Conservation (phyloP, 2,888 invertebrate genomes). For the Eretmocerus hayati region DNA sequence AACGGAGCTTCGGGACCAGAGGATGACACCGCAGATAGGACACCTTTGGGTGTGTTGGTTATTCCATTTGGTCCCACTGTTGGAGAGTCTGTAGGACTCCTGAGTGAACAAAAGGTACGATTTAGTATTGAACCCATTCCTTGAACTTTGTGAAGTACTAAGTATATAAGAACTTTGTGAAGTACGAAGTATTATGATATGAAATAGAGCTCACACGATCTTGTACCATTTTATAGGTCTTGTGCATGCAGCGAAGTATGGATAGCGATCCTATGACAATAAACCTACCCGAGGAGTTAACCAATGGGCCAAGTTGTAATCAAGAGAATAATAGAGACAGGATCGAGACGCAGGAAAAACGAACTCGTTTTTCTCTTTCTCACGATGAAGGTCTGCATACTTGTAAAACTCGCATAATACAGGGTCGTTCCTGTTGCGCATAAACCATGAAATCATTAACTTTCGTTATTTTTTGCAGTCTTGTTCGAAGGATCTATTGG, state of each 20-base stretch:
- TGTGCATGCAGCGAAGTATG: slow-evolving; percentile 38
- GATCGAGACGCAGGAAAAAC: slow-evolving; percentile 44
- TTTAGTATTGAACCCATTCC: no score
- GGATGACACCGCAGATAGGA: slow-evolving; percentile 39
- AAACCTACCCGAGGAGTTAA: slow-evolving; percentile 35
- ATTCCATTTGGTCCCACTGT: slow-evolving; percentile 58
- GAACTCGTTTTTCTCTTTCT: slow-evolving; percentile 67
- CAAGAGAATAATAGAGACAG: slow-evolving; percentile 40
- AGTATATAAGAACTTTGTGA: no score
- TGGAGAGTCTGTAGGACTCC: slow-evolving; percentile 59
- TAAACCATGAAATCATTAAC: slow-evolving; percentile 2
- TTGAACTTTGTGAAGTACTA: no score
- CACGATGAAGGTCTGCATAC: slow-evolving; percentile 77
- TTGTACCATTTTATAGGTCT: slow-evolving; percentile 35
- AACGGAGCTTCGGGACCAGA: slow-evolving; percentile 37
- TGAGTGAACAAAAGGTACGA: slow-evolving; percentile 63
- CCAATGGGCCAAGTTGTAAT: slow-evolving; percentile 41
- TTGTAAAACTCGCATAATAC: no score
- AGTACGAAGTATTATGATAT: no score
- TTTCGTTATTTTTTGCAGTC: slow-evolving; percentile 29
- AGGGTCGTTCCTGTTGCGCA: no score
- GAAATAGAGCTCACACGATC: no score
- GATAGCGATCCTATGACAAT: slow-evolving; percentile 33
- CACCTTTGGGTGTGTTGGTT: slow-evolving; percentile 57
- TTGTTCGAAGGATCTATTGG: slow-evolving; percentile 68